phyloP scores from a whole-genome alignment of 2,113 vertebrate species.

The Mormyrus iriodes region DNA sequence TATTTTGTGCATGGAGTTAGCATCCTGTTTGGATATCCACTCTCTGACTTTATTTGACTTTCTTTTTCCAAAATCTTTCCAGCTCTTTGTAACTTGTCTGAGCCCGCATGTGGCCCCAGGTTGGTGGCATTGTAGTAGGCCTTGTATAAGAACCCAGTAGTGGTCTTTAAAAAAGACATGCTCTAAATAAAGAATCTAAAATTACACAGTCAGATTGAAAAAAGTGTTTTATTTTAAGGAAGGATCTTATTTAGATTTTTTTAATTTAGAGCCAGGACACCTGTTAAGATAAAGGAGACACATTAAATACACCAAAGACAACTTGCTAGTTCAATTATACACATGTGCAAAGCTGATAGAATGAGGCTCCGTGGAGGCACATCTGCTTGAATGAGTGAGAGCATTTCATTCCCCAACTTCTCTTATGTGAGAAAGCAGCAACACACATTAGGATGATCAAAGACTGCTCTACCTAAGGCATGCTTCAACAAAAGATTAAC shows the following conservation, averaged over 20 bases:
- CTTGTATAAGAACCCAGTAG: too few species aligned
- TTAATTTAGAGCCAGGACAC: not conserved
- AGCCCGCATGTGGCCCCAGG: not conserved
- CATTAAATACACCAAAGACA: not conserved
- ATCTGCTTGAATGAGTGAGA: too few species aligned
- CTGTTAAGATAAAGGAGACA: not conserved
- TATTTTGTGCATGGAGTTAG: not conserved
- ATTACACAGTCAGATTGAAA: too few species aligned
- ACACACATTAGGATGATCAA: not conserved
- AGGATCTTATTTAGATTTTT: not conserved
- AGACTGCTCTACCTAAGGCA: not conserved
- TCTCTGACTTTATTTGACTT: not conserved
- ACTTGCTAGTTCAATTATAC: not conserved
- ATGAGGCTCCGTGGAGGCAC: too few species aligned
- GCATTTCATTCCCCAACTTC: too few species aligned
- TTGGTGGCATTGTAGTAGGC: not conserved
- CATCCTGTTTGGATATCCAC: too few species aligned
- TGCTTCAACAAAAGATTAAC: not conserved
- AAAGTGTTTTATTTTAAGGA: too few species aligned
- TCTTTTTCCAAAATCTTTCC: too few species aligned
- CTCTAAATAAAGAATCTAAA: not conserved
- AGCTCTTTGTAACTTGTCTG: not conserved
- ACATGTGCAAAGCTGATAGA: too few species aligned
- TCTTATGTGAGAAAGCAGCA: too few species aligned
- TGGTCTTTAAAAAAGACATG: not conserved